These are phyloP conservation scores for Xenopus tropicalis DNA, from an alignment of 2,113 vertebrate species.

Conservation along the genomic window UCB_Xtro_10.0 CM004449.2:30654501-30655000, in stretches of 20 bases:
- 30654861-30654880: too few species aligned
- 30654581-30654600: conserved; percentile 43
- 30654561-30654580: conserved; percentile 41
- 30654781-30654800: background rate
- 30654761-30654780: conserved; percentile 1
- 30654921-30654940: too few species aligned
- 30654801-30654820: too few species aligned
- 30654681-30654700: conserved; percentile 42
- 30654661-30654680: conserved; percentile 41
- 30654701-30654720: conserved; percentile 37
- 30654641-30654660: conserved; percentile 46
- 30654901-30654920: too few species aligned
- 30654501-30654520: background rate
- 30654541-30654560: conserved; percentile 27
- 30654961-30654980: too few species aligned
- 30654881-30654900: too few species aligned
- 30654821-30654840: too few species aligned
- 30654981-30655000: too few species aligned
- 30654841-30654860: too few species aligned
- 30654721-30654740: conserved; percentile 34
- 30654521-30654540: background rate
- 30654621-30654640: conserved; percentile 43
- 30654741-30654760: conserved; percentile 9
- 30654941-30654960: too few species aligned
- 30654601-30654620: conserved; percentile 38